Base-by-base conservation (phyloP, 64 coral and sea anemone genomes). In the Acropora yongei region DNA sequence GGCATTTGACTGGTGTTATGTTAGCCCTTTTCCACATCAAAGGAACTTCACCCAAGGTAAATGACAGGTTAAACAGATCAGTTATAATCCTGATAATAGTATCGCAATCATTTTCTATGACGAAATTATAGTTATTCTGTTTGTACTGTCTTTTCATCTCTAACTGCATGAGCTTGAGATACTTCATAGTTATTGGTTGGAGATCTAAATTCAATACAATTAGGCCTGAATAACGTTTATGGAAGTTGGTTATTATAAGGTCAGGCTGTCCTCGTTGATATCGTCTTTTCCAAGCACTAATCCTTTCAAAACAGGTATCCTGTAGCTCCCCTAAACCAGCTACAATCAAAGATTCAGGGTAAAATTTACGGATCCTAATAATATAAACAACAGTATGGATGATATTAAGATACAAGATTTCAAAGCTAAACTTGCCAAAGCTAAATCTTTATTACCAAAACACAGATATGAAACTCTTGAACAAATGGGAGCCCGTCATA, bases 191-290 rank as follows among this genome's bases (percentile, higher is more conserved):
- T 79, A 8, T 41, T 20, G 10, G n/a, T 18, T 3, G 76, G 89
- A 12, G 39, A 47, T 19, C 82, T 90, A 49, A 90, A 90, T 50
- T 82, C 89, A 18, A 90, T 79, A 66, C 8, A 68, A 5, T n/a
- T n/a, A 80, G 13, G 5, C 77, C 88, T 8, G 1, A 44, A 12
- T 90, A 90, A 41, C 68, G 3, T 41, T 20, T 68, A 17, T 90
- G 51, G 17, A 11, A 10, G 20, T 90, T 90, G 10, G 13, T 10
- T 18, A 90, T 80, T 18, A 82, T 8, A 7, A 90, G 2, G 40
- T 90, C 89, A 2, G 77, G 77, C 5, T 65, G 46, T 3, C 76
- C 89, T 40, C 82, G 81, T 39, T 17, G 18, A 49, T 85, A 92
- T 9, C 61, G 48, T 49, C 76, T 84, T 2, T 40, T 44, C 18